A percentile compares a stretch with the other conserved stretches of the same genome.
phyloP scores from a whole-genome alignment of 2,888 invertebrate species.

The Camponotus fellah region DNA sequence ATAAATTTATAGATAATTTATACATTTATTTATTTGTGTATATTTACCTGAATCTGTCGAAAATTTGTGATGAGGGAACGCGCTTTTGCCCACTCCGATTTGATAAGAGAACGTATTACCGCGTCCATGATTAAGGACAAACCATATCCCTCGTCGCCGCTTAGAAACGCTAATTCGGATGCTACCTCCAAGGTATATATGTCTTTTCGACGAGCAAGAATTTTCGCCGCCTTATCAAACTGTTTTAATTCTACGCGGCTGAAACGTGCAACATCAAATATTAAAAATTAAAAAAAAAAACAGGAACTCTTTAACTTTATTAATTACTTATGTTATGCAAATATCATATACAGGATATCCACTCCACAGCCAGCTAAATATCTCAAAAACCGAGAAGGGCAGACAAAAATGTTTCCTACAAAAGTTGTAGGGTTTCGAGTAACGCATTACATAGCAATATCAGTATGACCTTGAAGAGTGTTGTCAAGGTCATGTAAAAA shows the following conservation, averaged over 20 bases:
- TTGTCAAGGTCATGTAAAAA: no score
- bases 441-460: no score
- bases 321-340: slow-evolving; percentile 15
- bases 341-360: no score
- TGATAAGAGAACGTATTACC: slow-evolving; percentile 72
- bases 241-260: slow-evolving; percentile 89
- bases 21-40: background rate
- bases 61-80: slow-evolving; percentile 73
- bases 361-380: no score
- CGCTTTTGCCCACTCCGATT: slow-evolving; percentile 69
- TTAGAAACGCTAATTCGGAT: slow-evolving; percentile 87
- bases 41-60: slow-evolving; percentile 72
- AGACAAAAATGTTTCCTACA: no score
- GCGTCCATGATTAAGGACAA: slow-evolving; percentile 78
- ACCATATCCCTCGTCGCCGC: slow-evolving; percentile 72
- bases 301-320: background rate
- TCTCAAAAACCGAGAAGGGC: no score
- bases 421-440: no score
- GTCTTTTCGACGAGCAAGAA: slow-evolving; percentile 88
- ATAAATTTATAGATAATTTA: background rate
- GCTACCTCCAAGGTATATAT: slow-evolving; percentile 88
- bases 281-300: background rate
- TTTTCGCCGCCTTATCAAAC: slow-evolving; percentile 88
- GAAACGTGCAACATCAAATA: slow-evolving; percentile 73
- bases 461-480: no score